These are phyloP conservation scores for Synergus gifuensis DNA, from an alignment of 2,888 invertebrate genomes.

Conservation along the genomic window DNA sequence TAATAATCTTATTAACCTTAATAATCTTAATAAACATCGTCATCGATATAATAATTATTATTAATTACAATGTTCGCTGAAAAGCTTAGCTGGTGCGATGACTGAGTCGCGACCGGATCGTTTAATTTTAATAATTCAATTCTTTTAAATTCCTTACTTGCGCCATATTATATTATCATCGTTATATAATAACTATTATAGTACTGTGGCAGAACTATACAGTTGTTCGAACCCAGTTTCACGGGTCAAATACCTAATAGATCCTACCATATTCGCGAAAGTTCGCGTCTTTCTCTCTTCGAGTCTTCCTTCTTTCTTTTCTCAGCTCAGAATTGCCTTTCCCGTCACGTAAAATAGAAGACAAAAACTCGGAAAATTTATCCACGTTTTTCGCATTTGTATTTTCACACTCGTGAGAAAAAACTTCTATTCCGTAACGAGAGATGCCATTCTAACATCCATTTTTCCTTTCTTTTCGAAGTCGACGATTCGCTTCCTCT, in stretches of 20 bases:
- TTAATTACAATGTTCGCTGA: constrained; percentile 73
- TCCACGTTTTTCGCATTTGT: background rate
- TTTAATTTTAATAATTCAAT: constrained; percentile 56
- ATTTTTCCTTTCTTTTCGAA: constrained; percentile 6
- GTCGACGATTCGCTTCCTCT: constrained; percentile 29
- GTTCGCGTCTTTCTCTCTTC: constrained; percentile 15
- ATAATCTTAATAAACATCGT: constrained; percentile 73
- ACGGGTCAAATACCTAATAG: constrained; percentile 63
- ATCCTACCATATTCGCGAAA: constrained; percentile 55
- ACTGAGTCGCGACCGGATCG: constrained; percentile 68
- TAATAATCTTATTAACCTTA: constrained; percentile 64
- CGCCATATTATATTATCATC: constrained; percentile 71
- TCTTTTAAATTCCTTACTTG: constrained; percentile 63
- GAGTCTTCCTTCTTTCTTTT: constrained; percentile 11
- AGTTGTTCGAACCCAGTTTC: constrained; percentile 69
- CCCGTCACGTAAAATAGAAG: background rate
- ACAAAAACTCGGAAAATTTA: background rate
- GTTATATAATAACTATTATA: constrained; percentile 74
- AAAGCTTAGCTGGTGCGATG: constrained; percentile 68
- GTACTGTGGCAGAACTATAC: constrained; percentile 74
- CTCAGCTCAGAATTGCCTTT: background rate
- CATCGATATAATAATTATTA: constrained; percentile 73
- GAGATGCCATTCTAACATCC: background rate
- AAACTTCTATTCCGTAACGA: background rate
- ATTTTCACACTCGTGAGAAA: background rate